A percentile compares a stretch with the other conserved stretches of the same genome.
phyloP scores from a whole-genome alignment of 2,113 vertebrate genomes.

The Ascaphus truei region DNA sequence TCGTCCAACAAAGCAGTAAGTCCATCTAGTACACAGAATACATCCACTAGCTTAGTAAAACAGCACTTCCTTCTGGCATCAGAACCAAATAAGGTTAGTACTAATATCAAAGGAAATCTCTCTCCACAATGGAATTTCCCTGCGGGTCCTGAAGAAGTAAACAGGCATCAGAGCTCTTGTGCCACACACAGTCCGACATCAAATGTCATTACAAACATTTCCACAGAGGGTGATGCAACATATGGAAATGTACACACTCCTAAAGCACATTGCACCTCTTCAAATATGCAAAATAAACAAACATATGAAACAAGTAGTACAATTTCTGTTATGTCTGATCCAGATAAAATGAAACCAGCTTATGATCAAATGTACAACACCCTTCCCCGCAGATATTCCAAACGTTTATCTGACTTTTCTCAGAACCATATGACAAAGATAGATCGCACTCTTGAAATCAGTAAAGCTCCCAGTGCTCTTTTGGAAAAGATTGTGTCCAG shows the following conservation, averaged over 20 bases:
- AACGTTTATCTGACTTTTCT: constrained; percentile 52
- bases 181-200: neutral
- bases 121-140: neutral
- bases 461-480: neutral
- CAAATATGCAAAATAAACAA: constrained; percentile 40
- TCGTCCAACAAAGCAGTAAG: neutral
- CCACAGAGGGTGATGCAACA: neutral
- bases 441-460: constrained; percentile 28
- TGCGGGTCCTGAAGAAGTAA: neutral
- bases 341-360: constrained; percentile 64
- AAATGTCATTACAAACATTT: too few species aligned
- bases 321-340: constrained; percentile 63
- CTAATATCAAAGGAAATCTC: neutral
- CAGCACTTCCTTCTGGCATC: neutral
- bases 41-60: neutral
- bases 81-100: neutral
- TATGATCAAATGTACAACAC: constrained; percentile 70
- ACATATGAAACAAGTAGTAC: constrained; percentile 66
- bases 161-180: too few species aligned
- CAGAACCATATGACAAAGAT: constrained; percentile 47
- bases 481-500: neutral
- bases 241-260: neutral
- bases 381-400: constrained; percentile 59
- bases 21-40: constrained; percentile 17
- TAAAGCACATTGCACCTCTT: constrained; percentile 31